phyloP scores from a whole-genome alignment of 2,888 invertebrate genomes.

The Hirtodrosophila alboralis region DNA sequence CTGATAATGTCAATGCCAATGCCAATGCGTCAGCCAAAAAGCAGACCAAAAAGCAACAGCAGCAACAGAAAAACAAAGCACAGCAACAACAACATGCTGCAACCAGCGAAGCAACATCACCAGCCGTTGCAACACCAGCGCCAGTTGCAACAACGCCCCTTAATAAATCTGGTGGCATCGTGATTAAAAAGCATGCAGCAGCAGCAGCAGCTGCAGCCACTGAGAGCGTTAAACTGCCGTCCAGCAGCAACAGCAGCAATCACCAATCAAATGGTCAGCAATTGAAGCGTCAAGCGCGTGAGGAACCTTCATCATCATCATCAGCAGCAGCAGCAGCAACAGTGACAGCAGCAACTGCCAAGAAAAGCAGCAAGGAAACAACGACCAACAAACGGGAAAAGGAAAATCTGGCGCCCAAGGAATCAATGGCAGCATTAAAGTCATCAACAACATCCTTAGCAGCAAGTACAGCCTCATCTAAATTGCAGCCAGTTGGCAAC shows the following conservation, averaged over 20 bases:
- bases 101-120: constrained; percentile 21
- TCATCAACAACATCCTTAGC: constrained; percentile 9
- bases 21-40: constrained; percentile 65
- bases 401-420: constrained; percentile 83
- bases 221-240: constrained; percentile 36
- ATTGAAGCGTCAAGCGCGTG: constrained; percentile 53
- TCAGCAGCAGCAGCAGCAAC: constrained; percentile 23
- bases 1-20: constrained; percentile 24
- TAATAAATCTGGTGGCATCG: constrained; percentile 37
- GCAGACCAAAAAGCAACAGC: constrained; percentile 69
- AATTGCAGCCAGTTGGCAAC: constrained; percentile 44
- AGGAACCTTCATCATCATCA: constrained; percentile 47
- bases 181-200: constrained; percentile 44
- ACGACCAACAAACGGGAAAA: constrained; percentile 81
- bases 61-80: constrained; percentile 63
- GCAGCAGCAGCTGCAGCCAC: constrained; percentile 25
- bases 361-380: constrained; percentile 62
- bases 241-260: constrained; percentile 38
- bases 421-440: constrained; percentile 47
- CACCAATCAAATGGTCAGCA: constrained; percentile 44
- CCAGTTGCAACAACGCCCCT: constrained; percentile 13
- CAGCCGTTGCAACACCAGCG: constrained; percentile 6
- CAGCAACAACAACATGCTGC: constrained; percentile 51
- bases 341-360: constrained; percentile 1
- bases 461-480: constrained; percentile 18